Conservation (phyloP, 2,797 vertebrate species). For the Danio tinwini region DNA sequence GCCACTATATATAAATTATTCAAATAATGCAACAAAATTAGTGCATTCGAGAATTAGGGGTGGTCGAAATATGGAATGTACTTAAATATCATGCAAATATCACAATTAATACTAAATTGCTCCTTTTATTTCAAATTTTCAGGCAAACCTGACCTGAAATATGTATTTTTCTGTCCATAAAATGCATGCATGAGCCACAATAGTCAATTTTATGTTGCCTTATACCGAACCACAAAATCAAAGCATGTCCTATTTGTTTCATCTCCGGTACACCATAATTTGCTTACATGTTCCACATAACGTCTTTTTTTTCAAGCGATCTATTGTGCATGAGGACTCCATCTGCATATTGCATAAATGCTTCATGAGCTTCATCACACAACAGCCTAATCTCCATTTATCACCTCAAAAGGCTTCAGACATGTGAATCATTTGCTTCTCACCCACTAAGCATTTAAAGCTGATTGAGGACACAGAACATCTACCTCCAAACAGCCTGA, state of each 20-base stretch:
- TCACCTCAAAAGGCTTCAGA: conserved; percentile 65
- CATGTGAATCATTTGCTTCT: conserved; percentile 43
- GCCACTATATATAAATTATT: too few relatives aligned
- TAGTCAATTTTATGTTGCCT: background rate
- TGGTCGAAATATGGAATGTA: background rate
- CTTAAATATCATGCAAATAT: background rate
- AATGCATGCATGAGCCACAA: background rate
- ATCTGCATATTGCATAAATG: conserved; percentile 55
- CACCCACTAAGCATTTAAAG: conserved; percentile 23
- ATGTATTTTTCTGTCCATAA: background rate
- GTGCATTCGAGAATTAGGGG: too few relatives aligned
- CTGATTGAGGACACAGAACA: background rate
- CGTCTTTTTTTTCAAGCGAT: conserved; percentile 35
- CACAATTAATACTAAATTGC: background rate
- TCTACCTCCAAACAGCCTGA: background rate
- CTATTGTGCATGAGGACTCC: background rate
- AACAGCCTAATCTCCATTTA: conserved; percentile 62
- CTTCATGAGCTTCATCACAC: conserved; percentile 47
- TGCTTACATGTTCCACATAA: conserved; percentile 40
- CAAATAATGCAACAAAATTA: too few relatives aligned
- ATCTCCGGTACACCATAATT: conserved; percentile 24
- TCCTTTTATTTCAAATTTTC: background rate
- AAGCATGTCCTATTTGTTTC: conserved; percentile 47
- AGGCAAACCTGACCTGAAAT: background rate
- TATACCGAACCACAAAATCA: background rate